Base-by-base conservation (phyloP, 1,140 invertebrate species). In the Bombus ignitus region DNA sequence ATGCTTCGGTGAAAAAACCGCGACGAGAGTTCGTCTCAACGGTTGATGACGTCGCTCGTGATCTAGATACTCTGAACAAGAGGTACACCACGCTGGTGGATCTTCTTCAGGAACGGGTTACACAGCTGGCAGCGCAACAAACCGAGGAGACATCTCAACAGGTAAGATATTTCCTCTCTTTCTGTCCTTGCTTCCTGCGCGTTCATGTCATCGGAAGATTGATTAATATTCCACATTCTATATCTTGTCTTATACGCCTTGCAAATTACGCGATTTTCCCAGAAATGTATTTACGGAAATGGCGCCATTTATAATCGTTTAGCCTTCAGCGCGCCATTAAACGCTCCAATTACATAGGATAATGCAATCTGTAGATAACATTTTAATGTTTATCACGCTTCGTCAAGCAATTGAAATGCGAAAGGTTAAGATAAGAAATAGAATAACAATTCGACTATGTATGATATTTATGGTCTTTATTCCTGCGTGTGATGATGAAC, bases 1-100 rank as follows among this genome's bases (percentile, higher is more conserved):
- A 98, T 94, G 97, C 96, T 35, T 95, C 95, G 42, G 93, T 95
- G 18, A 94, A 95, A 82, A 93, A 92, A 88, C 94, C 93, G 83
- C 89, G 92, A 88, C 91, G 90, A 89, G 94, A 96, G 93, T 92
- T 92, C 92, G 35, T 94, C 92, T 83, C 94, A 5, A 95, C 96
- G 12, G 97, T 98, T 37, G 98, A 99, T 89, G 95, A 96, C 73
- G 97, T 99, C 59, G 97, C 97, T 37, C 96, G 97, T 86, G 97
- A 99, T 90, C 95, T 99, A 92, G 98, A 99, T 93, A 96, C 96
- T 66, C 96, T 99, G 88, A 99, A 99, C 95, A 96, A 96, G 82
- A 97, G 97, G 91, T 98, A 98, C 93, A 97, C 98, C 90, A 96
- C 96, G 87, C 95, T 98, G 81, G 94, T 98, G 85, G 97, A 97